Evolutionary conservation across 2,113 vertebrate species (phyloP), one percentile per base, ranked within the genome.

Genomic region (Hyaena hyaena): DNA sequence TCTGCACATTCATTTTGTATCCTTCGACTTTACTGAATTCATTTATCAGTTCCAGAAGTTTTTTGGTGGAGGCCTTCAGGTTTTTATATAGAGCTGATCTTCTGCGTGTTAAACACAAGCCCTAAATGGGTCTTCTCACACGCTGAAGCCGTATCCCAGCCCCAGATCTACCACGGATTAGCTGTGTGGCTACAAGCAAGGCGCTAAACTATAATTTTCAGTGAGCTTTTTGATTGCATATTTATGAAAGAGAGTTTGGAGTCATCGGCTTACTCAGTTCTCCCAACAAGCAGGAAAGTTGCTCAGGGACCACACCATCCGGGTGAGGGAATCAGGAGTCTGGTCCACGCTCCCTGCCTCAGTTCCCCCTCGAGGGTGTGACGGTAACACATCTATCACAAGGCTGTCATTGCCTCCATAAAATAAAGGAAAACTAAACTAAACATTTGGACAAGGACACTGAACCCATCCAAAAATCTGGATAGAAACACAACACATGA

Each of bases 21-120:
- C 33, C 16, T 69, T 33, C 17, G 35, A 73, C 10, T 43, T 43
- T 26, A 26, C 71, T 26, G 23, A 74, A 74, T 43, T 63, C 61
- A 63, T 63, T 45, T 74, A 43, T 74, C 39, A 74, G 2, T 43
- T 74, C 35, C 24, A 26, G 71, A 39, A 26, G 69, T 74, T 74
- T 74, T 26, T 7, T 23, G 71, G 71, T 74, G 11, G 71, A 15
- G 39, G 24, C 71, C 43, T 43, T 74, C 39, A 43, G 39, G 73
- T 76, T 76, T 76, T 45, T 76, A 45, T 26, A 74, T 39, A 45
- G 14, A 28, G 3, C 26, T 45, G 76, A 35, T 77, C 58, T 73
- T 61, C 45, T 84, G 69, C 23, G 15, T 93, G 68, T 95, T 69
- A 94, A 92, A 84, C 24, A 65, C 58, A 96, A 87, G 39, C 28